Evolutionary conservation across 2,113 vertebrate genomes (phyloP).

Genomic region (Pelusios castaneus): DNA sequence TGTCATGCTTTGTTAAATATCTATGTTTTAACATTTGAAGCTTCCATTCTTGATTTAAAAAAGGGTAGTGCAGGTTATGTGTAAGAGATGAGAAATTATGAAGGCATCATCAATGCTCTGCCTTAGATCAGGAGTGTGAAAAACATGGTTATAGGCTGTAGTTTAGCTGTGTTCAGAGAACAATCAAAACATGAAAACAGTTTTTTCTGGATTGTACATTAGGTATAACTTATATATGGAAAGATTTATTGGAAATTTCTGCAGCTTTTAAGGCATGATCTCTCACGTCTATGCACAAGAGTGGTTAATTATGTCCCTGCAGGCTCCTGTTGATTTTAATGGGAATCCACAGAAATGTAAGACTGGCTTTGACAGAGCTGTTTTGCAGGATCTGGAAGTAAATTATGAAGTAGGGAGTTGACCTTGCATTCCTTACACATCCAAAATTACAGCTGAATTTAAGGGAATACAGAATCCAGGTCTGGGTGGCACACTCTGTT

Average conservation of each 20-base stretch:
- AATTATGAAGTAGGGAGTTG: accelerated
- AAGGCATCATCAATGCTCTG: constrained; percentile 23
- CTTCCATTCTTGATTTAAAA: background rate
- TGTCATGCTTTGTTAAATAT: background rate
- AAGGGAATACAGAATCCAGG: background rate
- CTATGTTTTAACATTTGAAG: background rate
- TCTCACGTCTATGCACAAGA: background rate
- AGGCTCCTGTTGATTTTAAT: background rate
- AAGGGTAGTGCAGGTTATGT: background rate
- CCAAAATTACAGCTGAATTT: accelerated
- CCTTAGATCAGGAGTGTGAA: constrained; percentile 33
- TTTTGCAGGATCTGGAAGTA: background rate
- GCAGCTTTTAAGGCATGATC: background rate
- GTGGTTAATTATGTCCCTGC: accelerated
- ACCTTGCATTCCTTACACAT: accelerated
- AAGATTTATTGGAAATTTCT: background rate
- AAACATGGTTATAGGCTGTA: constrained; percentile 36
- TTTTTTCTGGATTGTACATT: background rate
- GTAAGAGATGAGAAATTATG: background rate
- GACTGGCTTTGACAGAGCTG: background rate
- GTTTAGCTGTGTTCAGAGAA: background rate
- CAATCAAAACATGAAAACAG: background rate
- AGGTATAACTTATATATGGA: background rate
- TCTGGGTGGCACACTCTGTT: background rate
- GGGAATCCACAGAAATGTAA: background rate